Evolutionary conservation across 2,113 vertebrate genomes (phyloP), one percentile per base, ranked within the genome.

Genomic region (Corythaixoides concolor): DNA sequence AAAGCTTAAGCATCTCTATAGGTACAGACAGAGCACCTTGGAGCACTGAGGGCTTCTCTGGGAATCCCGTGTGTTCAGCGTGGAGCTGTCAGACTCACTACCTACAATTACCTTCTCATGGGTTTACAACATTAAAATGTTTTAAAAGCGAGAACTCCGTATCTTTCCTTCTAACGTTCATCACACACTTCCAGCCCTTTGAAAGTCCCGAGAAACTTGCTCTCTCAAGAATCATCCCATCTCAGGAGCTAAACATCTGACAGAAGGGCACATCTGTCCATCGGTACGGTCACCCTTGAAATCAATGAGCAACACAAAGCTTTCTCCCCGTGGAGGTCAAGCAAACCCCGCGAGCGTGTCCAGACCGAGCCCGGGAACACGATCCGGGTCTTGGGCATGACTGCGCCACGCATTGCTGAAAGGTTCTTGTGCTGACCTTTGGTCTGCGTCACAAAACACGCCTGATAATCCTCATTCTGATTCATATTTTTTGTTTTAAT

Each of bases 321-420:
- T 52, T 68, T 90, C 67, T 77, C 79, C 68, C 74, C 3, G 35
- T 5, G 49, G 88, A 92, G 63, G 75, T 77, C 77, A 74, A 89
- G 52, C 60, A 90, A 97, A 50, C 23, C 83, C 43, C 9, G 9
- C 2, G 2, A 59, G 84, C 73, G 87, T 90, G 86, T 70, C 64
- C 84, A 82, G 85, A 56, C 27, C 76, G 49, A 89, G 89, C 80
- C 84, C 91, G 94, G 88, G 84, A 96, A 94, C 66, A 93, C 76
- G 92, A 94, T 62, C 22, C 69, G 73, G 49, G 66, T 77, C 91
- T 95, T 90, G 69, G 75, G 90, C 94, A 66, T 87, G 92, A 93
- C 73, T 96, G 92, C 76, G 87, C 33, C 2, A 68, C 14, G 11
- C 43, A 33, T 87, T 77, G 45, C 53, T 39, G 66, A 85, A 81